A percentile compares a stretch with the other conserved stretches of the same genome.
Evolutionary conservation across 2,113 vertebrate species (phyloP).

Genomic region (Geococcyx californianus): DNA sequence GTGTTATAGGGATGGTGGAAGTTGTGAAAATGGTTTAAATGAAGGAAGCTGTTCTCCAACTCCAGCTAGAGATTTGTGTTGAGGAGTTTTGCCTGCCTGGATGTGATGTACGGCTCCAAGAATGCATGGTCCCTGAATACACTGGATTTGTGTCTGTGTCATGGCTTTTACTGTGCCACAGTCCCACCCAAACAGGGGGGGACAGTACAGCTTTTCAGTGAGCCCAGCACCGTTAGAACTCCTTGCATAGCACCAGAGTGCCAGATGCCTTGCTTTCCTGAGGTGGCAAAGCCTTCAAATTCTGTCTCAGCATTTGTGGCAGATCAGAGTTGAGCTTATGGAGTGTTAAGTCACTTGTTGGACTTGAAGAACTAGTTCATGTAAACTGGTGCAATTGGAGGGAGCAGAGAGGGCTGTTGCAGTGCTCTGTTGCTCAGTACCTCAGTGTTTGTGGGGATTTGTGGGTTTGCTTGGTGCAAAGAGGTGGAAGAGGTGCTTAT

Average conservation of each 20-base stretch:
- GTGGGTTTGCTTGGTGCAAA: no score
- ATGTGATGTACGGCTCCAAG: background rate
- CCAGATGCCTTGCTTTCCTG: background rate
- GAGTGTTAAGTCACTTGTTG: background rate
- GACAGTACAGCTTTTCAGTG: background rate
- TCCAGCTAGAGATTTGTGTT: background rate
- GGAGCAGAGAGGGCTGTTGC: background rate
- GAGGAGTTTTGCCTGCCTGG: background rate
- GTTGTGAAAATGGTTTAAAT: background rate
- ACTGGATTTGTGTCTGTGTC: background rate
- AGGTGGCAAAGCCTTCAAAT: background rate
- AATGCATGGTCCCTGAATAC: rapidly evolving
- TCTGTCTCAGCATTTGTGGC: background rate
- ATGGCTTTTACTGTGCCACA: background rate
- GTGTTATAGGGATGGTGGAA: background rate
- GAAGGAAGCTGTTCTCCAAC: background rate
- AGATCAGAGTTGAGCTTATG: background rate
- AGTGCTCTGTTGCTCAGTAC: background rate
- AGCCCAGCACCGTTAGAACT: background rate
- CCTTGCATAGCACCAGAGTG: background rate
- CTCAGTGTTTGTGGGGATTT: background rate
- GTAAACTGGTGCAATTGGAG: background rate
- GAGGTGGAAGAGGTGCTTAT: background rate
- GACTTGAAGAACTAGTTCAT: background rate
- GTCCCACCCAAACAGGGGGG: rapidly evolving